Base-by-base conservation (phyloP, 1,140 invertebrate species). In the Drosophila eugracilis region DNA sequence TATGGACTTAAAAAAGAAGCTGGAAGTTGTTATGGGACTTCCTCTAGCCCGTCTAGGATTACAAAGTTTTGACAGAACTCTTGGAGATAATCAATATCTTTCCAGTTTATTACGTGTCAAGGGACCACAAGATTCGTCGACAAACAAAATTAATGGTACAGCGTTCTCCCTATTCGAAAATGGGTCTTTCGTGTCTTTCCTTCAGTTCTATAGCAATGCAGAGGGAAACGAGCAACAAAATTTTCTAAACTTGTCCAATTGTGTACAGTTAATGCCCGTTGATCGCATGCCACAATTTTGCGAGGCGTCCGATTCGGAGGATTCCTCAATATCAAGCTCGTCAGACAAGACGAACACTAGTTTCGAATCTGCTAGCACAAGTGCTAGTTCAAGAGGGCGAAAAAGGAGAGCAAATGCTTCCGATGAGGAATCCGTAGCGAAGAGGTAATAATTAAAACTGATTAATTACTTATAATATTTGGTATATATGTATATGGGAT, bases 211-310 rank as follows among this genome's bases (percentile, higher is more conserved):
- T n/a, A 15, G 2, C 9, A 14, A 7, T 1, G 1, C 49, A 1
- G 58, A 62, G 9, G 49, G 26, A 2, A 50, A 55, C 4, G 10
- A 19, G 14, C 58, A 55, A 7, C 10, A 4, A 22, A 55, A 4
- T 22, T 62, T 55, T 12, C 26, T 5, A 5, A 39, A 22, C 22
- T 12, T 5, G 36, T 32, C 49, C 5, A 7, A 19, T 1, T 19
- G 39, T 10, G 10, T 50, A 1, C 28, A 3, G 14, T 24, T 41
- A 4, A n/a, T 62, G 49, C 58, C 58, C 4, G 53, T 62, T 4
- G 58, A 62, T 3, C 34, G 58, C 5, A 24, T 37, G 2, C 58
- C 58, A 1, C 49, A 55, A 6, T 62, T 22, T 3, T 41, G 34
- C 1, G 49, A 62, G 7, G 17, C 15, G 1, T 41, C 58, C 2